Evolutionary conservation across 2,888 invertebrate genomes (phyloP), one percentile per base, ranked within the genome.

Genomic region (Ceraclea dissimilis): DNA sequence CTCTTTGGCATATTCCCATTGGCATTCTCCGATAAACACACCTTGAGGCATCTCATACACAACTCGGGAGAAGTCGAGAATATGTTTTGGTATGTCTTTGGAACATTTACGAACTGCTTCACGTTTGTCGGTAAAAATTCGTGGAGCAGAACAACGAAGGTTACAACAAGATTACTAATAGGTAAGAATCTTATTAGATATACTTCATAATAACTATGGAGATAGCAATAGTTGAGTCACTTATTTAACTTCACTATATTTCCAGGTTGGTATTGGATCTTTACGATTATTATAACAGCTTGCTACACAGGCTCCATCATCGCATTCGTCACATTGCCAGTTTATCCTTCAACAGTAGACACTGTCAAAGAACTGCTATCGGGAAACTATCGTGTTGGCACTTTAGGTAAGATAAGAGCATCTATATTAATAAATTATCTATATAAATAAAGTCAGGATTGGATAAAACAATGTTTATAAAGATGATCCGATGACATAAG

Each of bases 81-180:
- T 64, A 89, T 90, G 88, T 90, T 90, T 68, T 90, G 90, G 90
- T 89, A 88, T 66, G 88, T 90, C 54, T 90, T 89, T 65, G 89
- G 90, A 4, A 90, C 89, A 46, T 90, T 90, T 66, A 90, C 90
- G 0, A 90, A 90, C 66, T 84, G 86, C 63, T 87, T 90, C 65
- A 84, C 85, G 0, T 86, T 86, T 65, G 70, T 76, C 43, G 85
- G 86, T 0, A 79, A 79, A 66, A 80, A 82, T 63, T 85, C 87
- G 11, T 90, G 86, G 87, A 82, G 81, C 62, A 83, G 78, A 67
- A 82, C 84, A 1, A 78, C 77, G 49, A 87, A 86, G 68, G 70
- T 81, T 19, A 84, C 88, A 0, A 88, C 88, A 0, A 77, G 88
- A 59, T 65, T 89, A 10, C 71, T 90, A 13, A 84, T 90, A 60